Evolutionary conservation across 1,140 invertebrate genomes (phyloP).

Genomic region (Doryteuthis pealeii): DNA sequence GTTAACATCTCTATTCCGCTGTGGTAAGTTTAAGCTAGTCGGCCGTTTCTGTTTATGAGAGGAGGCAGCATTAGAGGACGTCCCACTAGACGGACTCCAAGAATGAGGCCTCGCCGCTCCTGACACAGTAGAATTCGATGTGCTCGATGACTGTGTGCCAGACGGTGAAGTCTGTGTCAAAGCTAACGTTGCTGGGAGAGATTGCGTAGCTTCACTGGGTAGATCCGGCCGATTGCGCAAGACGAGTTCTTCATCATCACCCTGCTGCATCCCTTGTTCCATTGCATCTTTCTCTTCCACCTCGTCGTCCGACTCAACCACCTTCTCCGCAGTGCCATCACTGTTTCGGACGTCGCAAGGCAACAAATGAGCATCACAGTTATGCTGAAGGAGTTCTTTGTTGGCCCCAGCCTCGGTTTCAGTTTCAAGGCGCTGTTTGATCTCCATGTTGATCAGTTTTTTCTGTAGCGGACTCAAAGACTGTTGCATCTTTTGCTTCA

Average conservation of each 20-base stretch:
- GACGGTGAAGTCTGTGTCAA: too few species aligned
- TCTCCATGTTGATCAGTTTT: constrained; percentile 17
- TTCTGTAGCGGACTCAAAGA: constrained; percentile 5
- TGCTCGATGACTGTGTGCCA: background rate
- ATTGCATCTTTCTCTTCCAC: background rate
- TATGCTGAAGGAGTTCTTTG: background rate
- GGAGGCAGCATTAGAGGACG: constrained; percentile 20
- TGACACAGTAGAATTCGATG: background rate
- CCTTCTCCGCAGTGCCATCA: background rate
- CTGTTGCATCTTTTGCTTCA: background rate
- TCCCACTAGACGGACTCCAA: constrained; percentile 34
- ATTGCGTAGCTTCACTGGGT: background rate
- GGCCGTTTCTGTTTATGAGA: constrained; percentile 44
- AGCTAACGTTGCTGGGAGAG: background rate
- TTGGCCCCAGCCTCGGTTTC: background rate
- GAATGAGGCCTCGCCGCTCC: constrained; percentile 28
- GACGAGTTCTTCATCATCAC: background rate
- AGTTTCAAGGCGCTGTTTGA: constrained; percentile 15
- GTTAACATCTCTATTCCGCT: constrained; percentile 28
- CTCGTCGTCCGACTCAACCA: background rate
- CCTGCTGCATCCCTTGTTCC: too few species aligned
- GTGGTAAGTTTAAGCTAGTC: constrained; percentile 51
- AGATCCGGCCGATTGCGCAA: background rate
- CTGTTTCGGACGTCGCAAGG: background rate
- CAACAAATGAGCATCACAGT: constrained; percentile 6